Conservation (phyloP, 2,888 invertebrate genomes). For the Andrena marginata region DNA sequence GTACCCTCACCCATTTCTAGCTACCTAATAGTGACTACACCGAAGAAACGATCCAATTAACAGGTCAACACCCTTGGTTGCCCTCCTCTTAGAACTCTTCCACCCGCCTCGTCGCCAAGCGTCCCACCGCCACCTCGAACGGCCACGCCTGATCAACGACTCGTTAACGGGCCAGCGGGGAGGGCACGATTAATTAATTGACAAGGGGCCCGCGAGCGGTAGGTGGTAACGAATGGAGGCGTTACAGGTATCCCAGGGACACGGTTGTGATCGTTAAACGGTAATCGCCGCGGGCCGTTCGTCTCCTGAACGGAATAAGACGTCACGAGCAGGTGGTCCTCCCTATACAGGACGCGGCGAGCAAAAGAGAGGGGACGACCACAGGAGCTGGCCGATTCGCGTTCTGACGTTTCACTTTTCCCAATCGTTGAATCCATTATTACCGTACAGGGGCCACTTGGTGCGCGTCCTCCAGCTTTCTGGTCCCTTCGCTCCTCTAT, state of each 20-base stretch:
- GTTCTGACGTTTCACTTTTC: constrained; percentile 82
- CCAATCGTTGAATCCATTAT: constrained; percentile 78
- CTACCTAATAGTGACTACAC: background rate
- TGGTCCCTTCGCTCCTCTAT: constrained; percentile 22
- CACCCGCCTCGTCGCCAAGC: constrained; percentile 12
- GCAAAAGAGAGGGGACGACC: constrained; percentile 14
- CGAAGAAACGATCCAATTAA: constrained; percentile 19
- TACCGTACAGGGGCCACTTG: constrained; percentile 60
- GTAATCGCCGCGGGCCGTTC: constrained; percentile 69
- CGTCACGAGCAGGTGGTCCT: constrained; percentile 80
- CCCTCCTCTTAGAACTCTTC: background rate
- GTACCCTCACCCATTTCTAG: too few relatives aligned
- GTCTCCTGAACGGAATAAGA: constrained; percentile 72
- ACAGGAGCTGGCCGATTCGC: constrained; percentile 29
- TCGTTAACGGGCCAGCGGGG: constrained; percentile 64
- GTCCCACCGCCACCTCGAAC: background rate
- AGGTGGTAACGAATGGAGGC: constrained; percentile 75
- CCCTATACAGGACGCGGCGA: constrained; percentile 12
- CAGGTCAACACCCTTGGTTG: constrained; percentile 6
- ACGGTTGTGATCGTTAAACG: constrained; percentile 76
- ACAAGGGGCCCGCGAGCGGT: constrained; percentile 56
- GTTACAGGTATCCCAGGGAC: constrained; percentile 72
- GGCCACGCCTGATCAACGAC: constrained; percentile 50
- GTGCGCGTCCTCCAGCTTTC: constrained; percentile 54
- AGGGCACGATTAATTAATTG: constrained; percentile 73